Percentiles rank a stretch among this genome's conserved stretches.
Evolutionary conservation across 2,888 invertebrate genomes (phyloP).

Genomic region (Oligia latruncula): DNA sequence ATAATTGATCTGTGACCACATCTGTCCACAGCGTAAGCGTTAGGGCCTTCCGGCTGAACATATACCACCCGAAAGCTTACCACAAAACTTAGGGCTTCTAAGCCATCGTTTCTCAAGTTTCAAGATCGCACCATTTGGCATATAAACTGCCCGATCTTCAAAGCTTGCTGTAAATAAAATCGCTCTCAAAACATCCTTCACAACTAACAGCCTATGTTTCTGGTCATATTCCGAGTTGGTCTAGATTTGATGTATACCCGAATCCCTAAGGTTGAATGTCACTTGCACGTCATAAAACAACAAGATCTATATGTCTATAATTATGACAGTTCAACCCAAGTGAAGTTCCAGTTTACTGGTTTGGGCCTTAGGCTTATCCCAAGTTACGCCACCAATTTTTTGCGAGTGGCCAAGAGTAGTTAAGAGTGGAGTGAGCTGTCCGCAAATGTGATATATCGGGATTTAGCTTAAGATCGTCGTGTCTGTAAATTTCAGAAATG

Average conservation of each 20-base stretch:
- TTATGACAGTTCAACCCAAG: background rate
- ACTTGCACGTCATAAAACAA: background rate
- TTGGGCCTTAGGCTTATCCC: background rate
- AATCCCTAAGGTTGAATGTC: background rate
- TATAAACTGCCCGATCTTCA: background rate
- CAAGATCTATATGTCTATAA: background rate
- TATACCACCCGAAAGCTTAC: background rate
- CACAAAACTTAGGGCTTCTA: background rate
- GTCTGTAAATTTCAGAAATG: background rate
- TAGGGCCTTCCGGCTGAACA: background rate
- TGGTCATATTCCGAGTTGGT: background rate
- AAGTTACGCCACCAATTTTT: background rate
- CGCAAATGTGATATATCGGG: background rate
- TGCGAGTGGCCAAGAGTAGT: background rate
- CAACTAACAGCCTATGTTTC: background rate
- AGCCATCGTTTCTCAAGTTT: background rate
- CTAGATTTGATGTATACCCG: background rate
- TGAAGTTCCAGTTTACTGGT: background rate
- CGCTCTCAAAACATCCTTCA: background rate
- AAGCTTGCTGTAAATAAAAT: background rate
- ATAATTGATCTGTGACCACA: background rate
- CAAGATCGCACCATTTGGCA: background rate
- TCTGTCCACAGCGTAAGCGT: background rate
- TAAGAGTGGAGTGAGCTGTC: background rate
- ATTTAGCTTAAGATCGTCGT: background rate